Percentiles rank a stretch among this genome's conserved stretches.
Conservation (phyloP, 64 coral and sea anemone genomes). For the Acropora tenuis region DNA sequence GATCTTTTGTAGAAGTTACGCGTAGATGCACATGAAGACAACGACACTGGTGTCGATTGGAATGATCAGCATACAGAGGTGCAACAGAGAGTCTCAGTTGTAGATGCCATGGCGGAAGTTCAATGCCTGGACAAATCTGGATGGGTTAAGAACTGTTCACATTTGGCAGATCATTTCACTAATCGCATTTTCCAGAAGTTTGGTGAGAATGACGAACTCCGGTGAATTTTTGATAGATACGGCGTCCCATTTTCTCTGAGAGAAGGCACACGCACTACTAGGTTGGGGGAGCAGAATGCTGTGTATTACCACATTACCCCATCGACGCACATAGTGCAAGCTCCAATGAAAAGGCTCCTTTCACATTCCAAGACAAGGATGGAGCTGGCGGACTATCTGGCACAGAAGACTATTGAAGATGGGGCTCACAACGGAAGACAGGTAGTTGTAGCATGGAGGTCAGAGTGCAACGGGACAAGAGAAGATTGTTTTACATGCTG, state of each 20-base stretch:
- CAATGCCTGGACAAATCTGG: constrained; percentile 18
- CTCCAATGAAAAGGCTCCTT: too few species aligned
- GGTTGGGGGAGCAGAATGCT: too few species aligned
- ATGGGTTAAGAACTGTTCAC: neutral
- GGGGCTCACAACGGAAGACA: neutral
- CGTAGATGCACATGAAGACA: constrained; percentile 4
- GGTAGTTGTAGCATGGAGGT: constrained; percentile 38
- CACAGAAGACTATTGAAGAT: too few species aligned
- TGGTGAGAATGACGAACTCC: constrained; percentile 9
- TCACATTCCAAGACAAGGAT: too few species aligned
- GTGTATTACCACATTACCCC: too few species aligned
- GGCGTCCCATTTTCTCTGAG: too few species aligned
- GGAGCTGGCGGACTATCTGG: too few species aligned
- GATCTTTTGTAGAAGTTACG: constrained; percentile 20
- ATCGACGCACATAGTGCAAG: too few species aligned
- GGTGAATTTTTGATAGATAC: constrained; percentile 53
- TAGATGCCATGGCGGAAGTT: constrained; percentile 47
- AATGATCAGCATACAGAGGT: constrained; percentile 12
- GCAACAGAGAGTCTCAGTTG: constrained; percentile 11
- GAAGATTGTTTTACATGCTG: constrained; percentile 46
- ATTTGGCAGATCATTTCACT: constrained; percentile 38
- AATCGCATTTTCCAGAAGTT: constrained; percentile 27
- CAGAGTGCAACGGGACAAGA: constrained; percentile 2
- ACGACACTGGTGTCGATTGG: neutral
- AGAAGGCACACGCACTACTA: too few species aligned